Base-by-base conservation (phyloP, 2,888 invertebrate genomes). In the Zaprionus bogoriensis region DNA sequence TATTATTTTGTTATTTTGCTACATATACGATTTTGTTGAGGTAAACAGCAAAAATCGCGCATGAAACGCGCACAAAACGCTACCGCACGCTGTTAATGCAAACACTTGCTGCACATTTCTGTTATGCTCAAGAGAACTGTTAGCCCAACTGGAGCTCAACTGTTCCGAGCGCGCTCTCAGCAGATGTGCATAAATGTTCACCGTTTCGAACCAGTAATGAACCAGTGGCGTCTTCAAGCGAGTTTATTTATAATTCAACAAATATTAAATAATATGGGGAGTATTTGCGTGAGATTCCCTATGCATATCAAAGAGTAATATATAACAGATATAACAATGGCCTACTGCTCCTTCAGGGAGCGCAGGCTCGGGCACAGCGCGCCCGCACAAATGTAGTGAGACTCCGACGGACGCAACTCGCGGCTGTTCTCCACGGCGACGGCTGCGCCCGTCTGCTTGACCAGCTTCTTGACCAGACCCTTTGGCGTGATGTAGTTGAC, bases 401-500 rank as follows among this genome's bases (percentile, higher is more conserved):
- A 79, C 61, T 89, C 83, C 1, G 74, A 59, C 30, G 68, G 78
- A 30, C 79, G 77, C 48, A 79, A 48, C 58, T 85, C 80, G 4
- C 87, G 82, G 60, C 89, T 87, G 53, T 90, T 90, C 53, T 92
- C 91, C 66, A 90, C 88, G 0, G 93, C 87, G 5, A 93, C 88
- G 1, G 92, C 93, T 78, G 92, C 92, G 0, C 94, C 94, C 0
- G 94, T 92, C 67, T 92, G 92, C 88, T 94, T 94, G 0, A 93
- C 94, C 44, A 94, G 92, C 61, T 91, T 91, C 77, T 94, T 94
- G 17, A 93, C 93, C 14, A 95, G 88, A 2, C 94, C 93, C 88
- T 94, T 94, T 6, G 94, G 93, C 3, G 94, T 94, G 4, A 96
- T 91, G 67, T 93, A 92, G 84, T 92, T 93, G 0, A 94, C 92